These are phyloP conservation scores for Orgyia antiqua DNA, from an alignment of 2,888 invertebrate genomes.

Conservation along the genomic window DNA sequence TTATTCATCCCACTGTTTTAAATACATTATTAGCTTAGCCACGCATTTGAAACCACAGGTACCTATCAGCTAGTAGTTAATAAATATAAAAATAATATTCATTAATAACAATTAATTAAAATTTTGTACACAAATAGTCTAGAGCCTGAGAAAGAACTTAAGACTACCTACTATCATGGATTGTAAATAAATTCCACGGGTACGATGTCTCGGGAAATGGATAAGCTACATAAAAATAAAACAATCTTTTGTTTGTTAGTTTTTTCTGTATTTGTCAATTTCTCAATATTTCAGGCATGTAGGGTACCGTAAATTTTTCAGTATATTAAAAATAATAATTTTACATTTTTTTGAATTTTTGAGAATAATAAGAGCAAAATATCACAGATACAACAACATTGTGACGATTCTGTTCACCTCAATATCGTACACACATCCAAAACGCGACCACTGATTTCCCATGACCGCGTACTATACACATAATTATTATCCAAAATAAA, in stretches of 20 bases:
- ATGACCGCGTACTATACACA: slow-evolving; percentile 59
- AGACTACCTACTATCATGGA: no score
- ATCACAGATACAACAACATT: slow-evolving; percentile 57
- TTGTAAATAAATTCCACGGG: no score
- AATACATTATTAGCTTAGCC: no score
- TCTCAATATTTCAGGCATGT: slow-evolving; percentile 52
- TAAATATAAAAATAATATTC: no score
- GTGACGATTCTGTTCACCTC: slow-evolving; percentile 32
- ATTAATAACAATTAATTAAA: no score
- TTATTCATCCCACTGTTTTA: no score
- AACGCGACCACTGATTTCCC: slow-evolving; percentile 57
- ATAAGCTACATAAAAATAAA: no score
- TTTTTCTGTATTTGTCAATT: slow-evolving; percentile 70
- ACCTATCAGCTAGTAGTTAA: no score
- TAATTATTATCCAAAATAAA: slow-evolving; percentile 62
- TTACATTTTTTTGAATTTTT: slow-evolving; percentile 62
- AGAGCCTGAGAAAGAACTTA: no score
- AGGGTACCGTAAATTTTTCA: slow-evolving; percentile 64
- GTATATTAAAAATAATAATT: slow-evolving; percentile 47
- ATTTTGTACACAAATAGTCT: no score
- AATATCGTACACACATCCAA: slow-evolving; percentile 50
- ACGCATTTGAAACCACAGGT: no score
- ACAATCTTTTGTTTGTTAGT: slow-evolving; percentile 19
- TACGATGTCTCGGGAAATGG: no score
- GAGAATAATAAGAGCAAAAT: slow-evolving; percentile 42